phyloP scores from a whole-genome alignment of 2,797 vertebrate genomes.

The Spinibarbus caldwelli region DNA sequence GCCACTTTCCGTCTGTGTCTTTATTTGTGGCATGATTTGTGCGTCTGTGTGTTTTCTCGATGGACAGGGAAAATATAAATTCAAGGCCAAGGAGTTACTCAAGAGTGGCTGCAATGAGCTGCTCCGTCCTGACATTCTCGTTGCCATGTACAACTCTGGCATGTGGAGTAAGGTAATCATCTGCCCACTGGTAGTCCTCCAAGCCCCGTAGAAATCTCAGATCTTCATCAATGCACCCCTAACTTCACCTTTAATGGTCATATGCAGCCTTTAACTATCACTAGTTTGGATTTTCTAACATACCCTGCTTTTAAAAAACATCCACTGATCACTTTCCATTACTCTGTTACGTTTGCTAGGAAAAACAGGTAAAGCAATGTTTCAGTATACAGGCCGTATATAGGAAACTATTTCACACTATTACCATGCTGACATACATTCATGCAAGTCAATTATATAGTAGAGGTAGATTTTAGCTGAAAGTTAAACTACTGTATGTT shows the following conservation, averaged over 20 bases:
- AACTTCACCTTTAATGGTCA: slow-evolving; percentile 44
- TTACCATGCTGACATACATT: neutral
- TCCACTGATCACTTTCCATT: slow-evolving; percentile 33
- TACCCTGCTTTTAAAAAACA: slow-evolving; percentile 43
- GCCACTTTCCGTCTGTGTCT: slow-evolving; percentile 48
- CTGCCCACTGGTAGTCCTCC: slow-evolving; percentile 14
- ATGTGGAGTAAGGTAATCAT: slow-evolving; percentile 93
- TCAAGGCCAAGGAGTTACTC: slow-evolving; percentile 89
- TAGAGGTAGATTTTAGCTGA: neutral
- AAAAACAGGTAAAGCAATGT: slow-evolving; percentile 10
- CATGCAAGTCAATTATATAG: neutral
- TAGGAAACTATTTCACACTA: neutral
- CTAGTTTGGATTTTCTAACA: slow-evolving; percentile 44
- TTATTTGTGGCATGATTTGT: slow-evolving; percentile 78
- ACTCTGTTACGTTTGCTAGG: neutral
- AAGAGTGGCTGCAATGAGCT: slow-evolving; percentile 96
- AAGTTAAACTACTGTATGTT: neutral
- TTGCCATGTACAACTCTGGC: slow-evolving; percentile 88
- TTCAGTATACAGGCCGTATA: slow-evolving; percentile 5
- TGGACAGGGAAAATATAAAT: slow-evolving; percentile 90
- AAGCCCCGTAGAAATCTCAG: slow-evolving; percentile 29
- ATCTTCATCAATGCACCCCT: slow-evolving; percentile 33
- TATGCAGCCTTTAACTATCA: slow-evolving; percentile 43
- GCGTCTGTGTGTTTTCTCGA: slow-evolving; percentile 80
- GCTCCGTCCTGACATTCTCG: slow-evolving; percentile 92